phyloP scores from a whole-genome alignment of 2,797 vertebrate species.

The Epinephelus malabaricus region DNA sequence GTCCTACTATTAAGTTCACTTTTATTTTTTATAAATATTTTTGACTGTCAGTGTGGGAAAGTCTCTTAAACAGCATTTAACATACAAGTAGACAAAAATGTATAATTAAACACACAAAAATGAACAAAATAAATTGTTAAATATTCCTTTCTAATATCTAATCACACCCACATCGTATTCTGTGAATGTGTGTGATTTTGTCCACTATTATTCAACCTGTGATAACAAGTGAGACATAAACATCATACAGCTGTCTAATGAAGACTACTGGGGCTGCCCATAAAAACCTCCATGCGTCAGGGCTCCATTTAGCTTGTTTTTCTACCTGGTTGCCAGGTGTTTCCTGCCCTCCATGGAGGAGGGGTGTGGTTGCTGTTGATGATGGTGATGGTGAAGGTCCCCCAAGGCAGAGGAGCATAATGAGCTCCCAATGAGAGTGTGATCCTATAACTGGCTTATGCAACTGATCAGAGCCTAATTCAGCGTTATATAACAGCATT shows the following conservation, averaged over 20 bases:
- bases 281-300: constrained; percentile 13
- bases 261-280: constrained; percentile 60
- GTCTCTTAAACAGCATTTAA: not conserved
- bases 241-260: constrained; percentile 51
- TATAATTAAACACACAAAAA: not conserved
- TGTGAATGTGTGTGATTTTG: not conserved
- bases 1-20: not conserved
- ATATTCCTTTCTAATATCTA: too few species aligned
- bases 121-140: too few species aligned
- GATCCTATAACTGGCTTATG: constrained; percentile 69
- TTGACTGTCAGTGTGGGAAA: not conserved
- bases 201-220: not conserved
- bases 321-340: constrained; percentile 69
- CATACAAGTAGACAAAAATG: too few species aligned
- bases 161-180: not conserved
- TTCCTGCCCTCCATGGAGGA: constrained; percentile 20
- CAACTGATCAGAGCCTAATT: constrained; percentile 66
- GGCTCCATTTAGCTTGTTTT: constrained; percentile 60
- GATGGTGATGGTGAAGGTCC: constrained; percentile 10
- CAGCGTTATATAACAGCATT: constrained; percentile 77
- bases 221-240: constrained; percentile 29
- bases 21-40: not conserved
- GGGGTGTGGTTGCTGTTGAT: not conserved
- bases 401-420: constrained; percentile 23
- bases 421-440: constrained; percentile 41